Base-by-base conservation (phyloP, 1,140 invertebrate species). In the Onthophagus taurus region DNA sequence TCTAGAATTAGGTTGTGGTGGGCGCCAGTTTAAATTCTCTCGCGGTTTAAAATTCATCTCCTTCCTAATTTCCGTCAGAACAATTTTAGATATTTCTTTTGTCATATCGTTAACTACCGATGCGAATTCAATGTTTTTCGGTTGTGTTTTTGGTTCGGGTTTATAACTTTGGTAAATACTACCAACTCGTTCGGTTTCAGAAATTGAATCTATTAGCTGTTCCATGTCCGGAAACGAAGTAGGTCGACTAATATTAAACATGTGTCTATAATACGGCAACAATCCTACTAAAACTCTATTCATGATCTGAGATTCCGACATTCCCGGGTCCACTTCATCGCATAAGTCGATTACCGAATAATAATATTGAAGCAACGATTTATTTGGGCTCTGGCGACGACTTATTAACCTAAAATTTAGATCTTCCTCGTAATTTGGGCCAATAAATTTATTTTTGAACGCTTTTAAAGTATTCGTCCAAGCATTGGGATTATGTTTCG, bases 361-460 rank as follows among this genome's bases (percentile, higher is more conserved):
- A 3, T 11, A 36, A 36, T 19, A 36, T 16, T 36, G 7, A n/a
- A 36, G 9, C 8, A 36, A 4, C 7, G 17, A 36, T 19, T 36
- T 19, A 19, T 36, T 19, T 20, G 34, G 2, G 2, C 14, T 17
- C 17, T 33, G 31, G 17, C 31, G 31, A n/a, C 34, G 18, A 36
- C 12, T 36, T 36, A 36, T 11, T 36, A 36, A 16, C 12, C 34
- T 9, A 11, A 36, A 36, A 36, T 18, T 36, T 20, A 36, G 21
- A 36, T 36, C 34, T 19, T 36, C 34, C 14, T 36, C 34, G 14
- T 36, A 36, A 36, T 19, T 36, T 17, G 16, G 17, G 7, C 34
- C 34, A 8, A 36, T 36, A 19, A 36, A 36, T 36, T 36, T 36
- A 36, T 12, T 18, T 36, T 36, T 17, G 34, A 36, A 36, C 12